Base-by-base conservation (phyloP, 2,888 invertebrate species). In the Eupithecia inturbata region DNA sequence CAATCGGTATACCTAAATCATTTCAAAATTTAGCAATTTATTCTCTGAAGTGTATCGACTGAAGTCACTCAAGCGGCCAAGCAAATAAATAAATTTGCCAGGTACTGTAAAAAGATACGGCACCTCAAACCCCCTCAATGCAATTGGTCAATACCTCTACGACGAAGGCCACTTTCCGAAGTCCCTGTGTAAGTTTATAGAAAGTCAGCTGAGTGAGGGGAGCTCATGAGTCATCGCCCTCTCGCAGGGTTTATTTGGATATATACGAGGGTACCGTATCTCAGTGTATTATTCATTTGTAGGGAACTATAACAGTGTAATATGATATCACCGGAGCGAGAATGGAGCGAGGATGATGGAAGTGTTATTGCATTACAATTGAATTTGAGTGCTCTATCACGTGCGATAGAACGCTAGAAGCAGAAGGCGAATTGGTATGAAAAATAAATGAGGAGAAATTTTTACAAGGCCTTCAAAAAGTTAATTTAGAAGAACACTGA, bases 161-260 rank as follows among this genome's bases (percentile, higher is more conserved):
- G 60, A n/a, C 53, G 60, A 28, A 3, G 62, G 62, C 62, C 62
- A 62, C 62, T 62, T 60, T 31, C 62, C 62, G 2, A 57, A 57
- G 14, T 26, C 57, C 22, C 22, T 26, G 57, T 62, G 19, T 62
- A 9, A 19, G 31, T 19, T 0, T 62, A 16, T 62, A 22, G 53
- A 12, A 57, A 57, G 57, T 57, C 31, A 36, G 63, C 33, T 22
- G 22, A 66, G 39, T 5, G 16, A 66, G 22, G 66, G 36, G 39
- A 66, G 22, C 14, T 14, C 6, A 45, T 75, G 75, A 75, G 68
- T 73, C 75, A 75, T 75, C 57, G 70, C 68, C 67, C 72, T 67
- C 70, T 39, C 39, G 41, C 68, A 70, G 67, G 71, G 76, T 81
- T 83, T 83, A 82, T 84, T 82, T 78, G 81, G 82, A 82, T 84